A percentile compares a stretch with the other conserved stretches of the same genome.
Evolutionary conservation across 2,888 invertebrate species (phyloP).

Genomic region (Rhamphomyia laevipes): DNA sequence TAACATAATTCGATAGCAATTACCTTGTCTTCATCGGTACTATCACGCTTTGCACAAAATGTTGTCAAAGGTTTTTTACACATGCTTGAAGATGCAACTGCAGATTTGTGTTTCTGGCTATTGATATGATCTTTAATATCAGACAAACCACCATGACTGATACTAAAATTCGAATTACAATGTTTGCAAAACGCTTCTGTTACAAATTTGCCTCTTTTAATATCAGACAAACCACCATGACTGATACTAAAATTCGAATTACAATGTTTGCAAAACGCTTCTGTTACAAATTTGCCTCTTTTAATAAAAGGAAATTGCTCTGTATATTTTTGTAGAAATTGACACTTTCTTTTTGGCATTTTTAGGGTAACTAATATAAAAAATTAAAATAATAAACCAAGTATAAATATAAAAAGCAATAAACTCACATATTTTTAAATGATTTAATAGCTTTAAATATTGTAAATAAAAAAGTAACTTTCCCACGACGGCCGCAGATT

Average conservation of each 20-base stretch:
- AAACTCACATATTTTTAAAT: background rate
- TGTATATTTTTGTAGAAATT: no score
- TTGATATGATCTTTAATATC: conserved; percentile 4
- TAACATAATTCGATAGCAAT: conserved; percentile 1
- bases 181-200: no score
- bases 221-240: conserved; percentile 2
- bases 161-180: conserved; percentile 4
- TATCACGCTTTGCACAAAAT: conserved; percentile 4
- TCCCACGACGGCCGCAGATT: background rate
- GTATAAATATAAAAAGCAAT: background rate
- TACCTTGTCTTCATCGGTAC: conserved; percentile 1
- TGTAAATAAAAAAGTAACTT: background rate
- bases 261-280: no score
- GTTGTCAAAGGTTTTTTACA: conserved; percentile 1
- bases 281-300: conserved; percentile 1
- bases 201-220: conserved; percentile 1
- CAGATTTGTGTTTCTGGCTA: conserved; percentile 2
- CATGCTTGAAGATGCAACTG: conserved; percentile 2
- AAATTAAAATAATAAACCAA: background rate
- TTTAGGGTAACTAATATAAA: background rate
- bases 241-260: conserved; percentile 2
- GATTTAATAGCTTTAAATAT: background rate
- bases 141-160: conserved; percentile 1
- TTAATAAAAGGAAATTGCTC: no score
- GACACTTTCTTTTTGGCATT: no score